A percentile compares a stretch with the other conserved stretches of the same genome.
These are phyloP conservation scores for Blastobasis adustella DNA, from an alignment of 2,888 invertebrate species.

Conservation along the genomic window DNA sequence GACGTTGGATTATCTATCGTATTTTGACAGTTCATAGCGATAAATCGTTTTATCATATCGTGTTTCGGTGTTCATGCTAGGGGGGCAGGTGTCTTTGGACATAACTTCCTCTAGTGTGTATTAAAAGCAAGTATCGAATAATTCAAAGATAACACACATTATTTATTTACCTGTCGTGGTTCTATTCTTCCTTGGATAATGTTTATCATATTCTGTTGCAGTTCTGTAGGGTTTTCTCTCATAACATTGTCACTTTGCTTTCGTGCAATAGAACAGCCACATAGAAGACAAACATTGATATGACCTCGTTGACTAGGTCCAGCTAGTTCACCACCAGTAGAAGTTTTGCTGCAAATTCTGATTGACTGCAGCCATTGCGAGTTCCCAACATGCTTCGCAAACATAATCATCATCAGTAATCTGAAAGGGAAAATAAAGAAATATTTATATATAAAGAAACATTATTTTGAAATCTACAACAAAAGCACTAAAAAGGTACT, in stretches of 20 bases:
- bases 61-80: too few relatives aligned
- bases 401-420: constrained; percentile 8
- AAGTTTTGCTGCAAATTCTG: not conserved
- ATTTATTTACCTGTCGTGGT: constrained; percentile 5
- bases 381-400: constrained; percentile 8
- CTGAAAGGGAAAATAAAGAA: constrained; percentile 6
- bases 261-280: constrained; percentile 3
- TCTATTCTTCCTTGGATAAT: constrained; percentile 3
- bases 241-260: constrained; percentile 3
- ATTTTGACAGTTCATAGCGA: too few relatives aligned
- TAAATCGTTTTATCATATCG: too few relatives aligned
- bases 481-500: too few relatives aligned
- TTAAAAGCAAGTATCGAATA: not conserved
- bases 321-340: constrained; percentile 4
- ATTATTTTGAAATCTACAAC: too few relatives aligned
- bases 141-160: too few relatives aligned
- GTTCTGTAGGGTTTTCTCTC: constrained; percentile 6
- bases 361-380: constrained; percentile 6
- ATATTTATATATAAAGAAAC: not conserved
- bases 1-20: too few relatives aligned
- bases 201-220: constrained; percentile 7
- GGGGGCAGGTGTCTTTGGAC: too few relatives aligned
- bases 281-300: constrained; percentile 6
- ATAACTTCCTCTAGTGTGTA: too few relatives aligned
- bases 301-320: constrained; percentile 5